Evolutionary conservation across 2,113 vertebrate species (phyloP).

Genomic region (Antechinus stuartii): DNA sequence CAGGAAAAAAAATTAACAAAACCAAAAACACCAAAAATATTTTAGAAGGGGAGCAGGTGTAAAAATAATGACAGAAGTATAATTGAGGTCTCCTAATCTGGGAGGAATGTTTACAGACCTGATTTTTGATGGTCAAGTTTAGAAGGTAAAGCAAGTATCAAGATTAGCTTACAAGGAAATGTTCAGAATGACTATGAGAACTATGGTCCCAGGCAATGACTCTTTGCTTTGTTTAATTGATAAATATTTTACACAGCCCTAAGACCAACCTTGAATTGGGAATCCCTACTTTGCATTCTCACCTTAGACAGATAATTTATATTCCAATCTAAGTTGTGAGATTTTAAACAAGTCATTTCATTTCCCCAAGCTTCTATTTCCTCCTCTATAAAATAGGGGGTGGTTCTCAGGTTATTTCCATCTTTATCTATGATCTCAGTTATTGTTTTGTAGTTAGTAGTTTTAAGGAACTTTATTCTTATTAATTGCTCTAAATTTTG

Average conservation of each 20-base stretch:
- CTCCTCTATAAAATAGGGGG: not conserved
- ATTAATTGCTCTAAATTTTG: not conserved
- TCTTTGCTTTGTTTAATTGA: not conserved
- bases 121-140: not conserved
- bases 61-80: not conserved
- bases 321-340: not conserved
- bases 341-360: not conserved
- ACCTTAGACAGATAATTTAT: not conserved
- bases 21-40: too few species aligned
- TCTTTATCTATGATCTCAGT: not conserved
- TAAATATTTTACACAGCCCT: not conserved
- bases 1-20: not conserved
- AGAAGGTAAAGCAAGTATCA: not conserved
- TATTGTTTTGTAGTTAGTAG: not conserved
- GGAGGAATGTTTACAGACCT: not conserved
- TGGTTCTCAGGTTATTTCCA: not conserved
- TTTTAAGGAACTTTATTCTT: not conserved
- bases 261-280: not conserved
- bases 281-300: not conserved
- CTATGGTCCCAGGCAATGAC: not conserved
- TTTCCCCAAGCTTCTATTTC: not conserved
- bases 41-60: not conserved
- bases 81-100: not conserved
- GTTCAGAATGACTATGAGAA: not conserved
- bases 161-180: not conserved